Percentiles rank a stretch among this genome's conserved stretches.
Conservation (phyloP, 2,113 vertebrate genomes). For the Pelmatolapia mariae region DNA sequence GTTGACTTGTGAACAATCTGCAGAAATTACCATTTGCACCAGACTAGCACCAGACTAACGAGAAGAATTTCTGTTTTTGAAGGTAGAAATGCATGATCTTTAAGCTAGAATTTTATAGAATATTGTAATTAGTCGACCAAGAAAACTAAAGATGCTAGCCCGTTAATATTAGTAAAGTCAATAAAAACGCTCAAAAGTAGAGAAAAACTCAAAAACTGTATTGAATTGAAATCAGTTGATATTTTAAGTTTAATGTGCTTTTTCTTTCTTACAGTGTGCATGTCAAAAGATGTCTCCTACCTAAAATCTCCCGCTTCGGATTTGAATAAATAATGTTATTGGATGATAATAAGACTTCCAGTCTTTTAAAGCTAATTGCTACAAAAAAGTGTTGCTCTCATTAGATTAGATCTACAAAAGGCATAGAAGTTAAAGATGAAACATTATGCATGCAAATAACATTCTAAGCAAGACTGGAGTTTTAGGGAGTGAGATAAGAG, state of each 20-base stretch:
- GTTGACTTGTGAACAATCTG: not conserved
- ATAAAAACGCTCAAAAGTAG: not conserved
- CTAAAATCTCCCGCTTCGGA: not conserved
- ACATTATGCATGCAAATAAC: not conserved
- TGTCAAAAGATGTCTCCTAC: not conserved
- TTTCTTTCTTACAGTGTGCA: not conserved
- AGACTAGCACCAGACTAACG: not conserved
- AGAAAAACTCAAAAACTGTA: not conserved
- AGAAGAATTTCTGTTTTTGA: not conserved
- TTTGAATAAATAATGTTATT: not conserved
- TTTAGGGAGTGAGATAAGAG: rapidly evolving
- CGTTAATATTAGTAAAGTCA: not conserved
- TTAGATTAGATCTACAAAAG: not conserved
- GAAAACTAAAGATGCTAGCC: not conserved
- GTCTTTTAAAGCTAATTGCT: not conserved
- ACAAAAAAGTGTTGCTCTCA: not conserved
- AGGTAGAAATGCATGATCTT: not conserved
- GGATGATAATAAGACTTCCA: not conserved
- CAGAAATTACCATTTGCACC: not conserved
- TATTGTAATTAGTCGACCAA: not conserved
- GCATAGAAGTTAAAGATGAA: not conserved
- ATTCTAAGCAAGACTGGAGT: not conserved
- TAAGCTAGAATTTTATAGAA: not conserved
- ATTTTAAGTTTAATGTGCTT: not conserved
- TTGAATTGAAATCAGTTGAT: not conserved